A percentile compares a stretch with the other conserved stretches of the same genome.
phyloP scores from a whole-genome alignment of 2,797 vertebrate genomes.

The Loris lydekkerianus region DNA sequence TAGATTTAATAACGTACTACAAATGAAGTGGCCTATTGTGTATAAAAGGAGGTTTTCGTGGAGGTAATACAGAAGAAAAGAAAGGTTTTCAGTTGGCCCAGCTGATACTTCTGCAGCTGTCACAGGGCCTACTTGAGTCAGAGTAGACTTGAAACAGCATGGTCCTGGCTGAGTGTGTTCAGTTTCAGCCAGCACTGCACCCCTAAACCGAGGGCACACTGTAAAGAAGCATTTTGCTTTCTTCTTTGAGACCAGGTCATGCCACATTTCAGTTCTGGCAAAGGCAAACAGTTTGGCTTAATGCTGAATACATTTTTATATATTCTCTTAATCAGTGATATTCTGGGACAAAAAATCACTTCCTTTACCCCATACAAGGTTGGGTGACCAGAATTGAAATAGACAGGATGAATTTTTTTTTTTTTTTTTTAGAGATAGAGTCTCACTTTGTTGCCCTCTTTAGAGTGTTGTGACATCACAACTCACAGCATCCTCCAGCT shows the following conservation, averaged over 20 bases:
- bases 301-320: not conserved
- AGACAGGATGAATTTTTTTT: not conserved
- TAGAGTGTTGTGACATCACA: too few relatives aligned
- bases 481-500: too few relatives aligned
- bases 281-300: not conserved
- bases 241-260: not conserved
- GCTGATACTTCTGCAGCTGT: not conserved
- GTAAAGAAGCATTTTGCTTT: not conserved
- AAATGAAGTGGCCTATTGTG: not conserved
- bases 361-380: not conserved
- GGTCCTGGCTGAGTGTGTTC: not conserved
- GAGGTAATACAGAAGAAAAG: not conserved
- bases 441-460: too few relatives aligned
- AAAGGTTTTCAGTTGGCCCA: not conserved
- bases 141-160: not conserved
- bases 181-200: not conserved
- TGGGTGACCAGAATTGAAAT: not conserved
- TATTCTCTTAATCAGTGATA: not conserved
- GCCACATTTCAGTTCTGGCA: not conserved
- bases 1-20: not conserved
- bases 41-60: not conserved
- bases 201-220: not conserved
- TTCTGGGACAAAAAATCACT: not conserved
- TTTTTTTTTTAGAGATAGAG: too few relatives aligned
- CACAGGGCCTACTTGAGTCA: not conserved